Conservation (phyloP, 2,113 vertebrate species). For the Heterotilapia buettikoferi region DNA sequence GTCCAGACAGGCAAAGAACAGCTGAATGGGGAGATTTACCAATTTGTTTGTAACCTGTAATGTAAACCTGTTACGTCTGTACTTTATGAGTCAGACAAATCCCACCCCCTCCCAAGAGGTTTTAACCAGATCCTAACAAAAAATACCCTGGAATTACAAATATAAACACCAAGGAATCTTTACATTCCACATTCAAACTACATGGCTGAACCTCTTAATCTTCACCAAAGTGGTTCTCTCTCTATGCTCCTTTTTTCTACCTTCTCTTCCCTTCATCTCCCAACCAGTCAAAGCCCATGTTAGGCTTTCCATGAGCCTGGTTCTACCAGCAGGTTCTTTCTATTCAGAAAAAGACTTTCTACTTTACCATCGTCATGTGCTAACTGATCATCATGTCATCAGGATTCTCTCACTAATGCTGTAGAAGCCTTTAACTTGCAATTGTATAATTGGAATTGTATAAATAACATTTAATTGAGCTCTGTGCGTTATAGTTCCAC, state of each 20-base stretch:
- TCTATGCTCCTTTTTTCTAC: neutral
- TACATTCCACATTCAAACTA: neutral
- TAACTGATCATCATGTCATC: neutral
- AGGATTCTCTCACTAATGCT: neutral
- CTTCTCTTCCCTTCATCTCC: neutral
- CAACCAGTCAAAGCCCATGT: neutral
- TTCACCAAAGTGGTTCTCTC: neutral
- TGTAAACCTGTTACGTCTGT: neutral
- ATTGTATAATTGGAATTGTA: neutral
- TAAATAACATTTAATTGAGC: neutral
- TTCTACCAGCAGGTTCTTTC: neutral
- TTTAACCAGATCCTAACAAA: neutral
- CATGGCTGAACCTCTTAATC: neutral
- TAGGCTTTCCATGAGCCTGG: neutral
- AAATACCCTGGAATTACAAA: neutral
- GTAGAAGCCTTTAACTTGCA: neutral
- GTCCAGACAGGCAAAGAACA: neutral
- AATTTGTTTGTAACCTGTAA: neutral
- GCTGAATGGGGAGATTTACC: neutral
- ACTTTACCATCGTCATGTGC: neutral
- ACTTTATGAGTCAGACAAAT: neutral
- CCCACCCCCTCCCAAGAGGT: neutral
- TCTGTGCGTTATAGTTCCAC: neutral
- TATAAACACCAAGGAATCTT: neutral
- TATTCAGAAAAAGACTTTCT: neutral